Base-by-base conservation (phyloP, 2,888 invertebrate genomes). In the Hirtodrosophila cameraria region DNA sequence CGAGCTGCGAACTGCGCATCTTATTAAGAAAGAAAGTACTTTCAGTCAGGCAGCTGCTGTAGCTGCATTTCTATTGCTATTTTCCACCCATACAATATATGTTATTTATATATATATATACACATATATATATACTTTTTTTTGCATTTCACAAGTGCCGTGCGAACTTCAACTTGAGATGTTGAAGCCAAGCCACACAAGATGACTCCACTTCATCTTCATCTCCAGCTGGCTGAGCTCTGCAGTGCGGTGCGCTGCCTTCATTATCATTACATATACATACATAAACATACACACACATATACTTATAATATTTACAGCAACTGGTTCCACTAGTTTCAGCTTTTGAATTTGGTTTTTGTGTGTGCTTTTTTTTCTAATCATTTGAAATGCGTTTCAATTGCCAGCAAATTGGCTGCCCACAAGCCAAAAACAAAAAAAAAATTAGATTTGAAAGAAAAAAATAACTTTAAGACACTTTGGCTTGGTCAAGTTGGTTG, bases 21-120 rank as follows among this genome's bases (percentile, higher is more conserved):
- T 84, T 80, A 84, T 80, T 80, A 80, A 80, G 80, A 80, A 84
- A 86, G 84, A 83, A 86, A 83, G 82, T 86, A 83, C 84, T 86
- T 83, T 86, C 79, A 62, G 79, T 83, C 84, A 79, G 74, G 60
- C 81, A 79, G 60, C 59, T 64, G 67, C 35, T 52, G 59, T 33
- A 58, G 58, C 48, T 58, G 74, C 68, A 67, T 73, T 61, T 69
- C 58, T 65, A 46, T 61, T 30, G 50, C 54, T 42, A 48, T 67
- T 68, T 68, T 76, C 61, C 67, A 66, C 67, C 73, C 54, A 67
- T 70, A 57, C 57, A 70, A 70, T 78, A 64, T 57, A 42, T 48
- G 60, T 63, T 67, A 60, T 73, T 75, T 79, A 69, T 69, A 52
- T 69, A 20, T 62, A 27, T 36, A 36, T 53, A 35, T 48, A 43